phyloP scores from a whole-genome alignment of 1,140 invertebrate species.

The Leguminivora glycinivorella region DNA sequence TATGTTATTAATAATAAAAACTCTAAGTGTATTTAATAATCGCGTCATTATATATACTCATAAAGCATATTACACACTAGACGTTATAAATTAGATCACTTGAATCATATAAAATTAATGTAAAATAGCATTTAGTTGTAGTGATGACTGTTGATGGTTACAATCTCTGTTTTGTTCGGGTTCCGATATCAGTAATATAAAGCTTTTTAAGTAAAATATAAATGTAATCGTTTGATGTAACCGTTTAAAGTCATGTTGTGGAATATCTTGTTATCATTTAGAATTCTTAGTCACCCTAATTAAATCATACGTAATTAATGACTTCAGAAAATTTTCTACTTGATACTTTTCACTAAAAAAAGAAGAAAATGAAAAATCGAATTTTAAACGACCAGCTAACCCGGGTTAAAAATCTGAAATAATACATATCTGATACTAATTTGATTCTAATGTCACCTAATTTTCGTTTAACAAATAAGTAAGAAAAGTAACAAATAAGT shows the following conservation, averaged over 20 bases:
- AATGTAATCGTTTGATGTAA: constrained; percentile 24
- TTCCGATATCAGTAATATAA: constrained; percentile 39
- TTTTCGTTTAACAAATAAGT: no score
- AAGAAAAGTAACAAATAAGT: no score
- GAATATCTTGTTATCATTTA: background rate
- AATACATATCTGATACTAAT: no score
- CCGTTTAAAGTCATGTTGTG: background rate
- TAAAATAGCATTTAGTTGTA: constrained; percentile 35
- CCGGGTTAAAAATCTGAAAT: no score
- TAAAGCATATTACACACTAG: constrained; percentile 26
- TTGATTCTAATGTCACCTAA: no score
- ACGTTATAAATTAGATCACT: background rate
- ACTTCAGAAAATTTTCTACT: background rate
- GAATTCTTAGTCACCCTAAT: background rate
- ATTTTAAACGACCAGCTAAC: no score
- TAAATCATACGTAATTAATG: background rate
- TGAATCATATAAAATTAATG: constrained; percentile 7
- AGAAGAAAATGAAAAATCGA: background rate
- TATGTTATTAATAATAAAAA: background rate
- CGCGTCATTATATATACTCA: constrained; percentile 42
- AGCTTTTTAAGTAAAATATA: constrained; percentile 35
- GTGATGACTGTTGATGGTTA: constrained; percentile 32
- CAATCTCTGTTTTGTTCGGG: constrained; percentile 33
- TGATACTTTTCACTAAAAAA: background rate
- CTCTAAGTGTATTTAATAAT: constrained; percentile 7